Evolutionary conservation across 2,113 vertebrate species (phyloP).

Genomic region (Columba livia): DNA sequence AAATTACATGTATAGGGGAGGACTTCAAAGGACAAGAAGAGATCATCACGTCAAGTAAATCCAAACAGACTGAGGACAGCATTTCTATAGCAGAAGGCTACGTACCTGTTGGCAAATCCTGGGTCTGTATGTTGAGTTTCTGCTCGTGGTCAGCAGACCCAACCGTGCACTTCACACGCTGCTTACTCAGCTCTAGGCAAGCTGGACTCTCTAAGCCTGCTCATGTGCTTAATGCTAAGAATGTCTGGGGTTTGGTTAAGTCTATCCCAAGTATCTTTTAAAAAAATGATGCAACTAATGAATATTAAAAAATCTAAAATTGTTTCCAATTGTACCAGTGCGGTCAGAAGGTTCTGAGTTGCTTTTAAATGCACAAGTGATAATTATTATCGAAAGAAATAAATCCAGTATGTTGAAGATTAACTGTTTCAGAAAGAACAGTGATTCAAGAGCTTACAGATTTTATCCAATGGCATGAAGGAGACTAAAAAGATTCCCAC

Average conservation of each 20-base stretch:
- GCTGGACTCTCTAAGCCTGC: background rate
- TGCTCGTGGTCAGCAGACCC: background rate
- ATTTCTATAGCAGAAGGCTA: background rate
- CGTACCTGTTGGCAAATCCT: background rate
- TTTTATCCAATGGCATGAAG: background rate
- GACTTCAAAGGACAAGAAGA: background rate
- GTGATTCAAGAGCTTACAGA: background rate
- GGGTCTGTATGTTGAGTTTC: background rate
- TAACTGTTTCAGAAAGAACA: background rate
- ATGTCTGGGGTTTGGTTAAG: background rate
- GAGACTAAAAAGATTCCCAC: background rate
- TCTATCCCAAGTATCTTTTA: background rate
- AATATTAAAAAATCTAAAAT: background rate
- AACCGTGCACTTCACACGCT: background rate
- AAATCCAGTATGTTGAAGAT: accelerated
- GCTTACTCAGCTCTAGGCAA: background rate
- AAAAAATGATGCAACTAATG: background rate
- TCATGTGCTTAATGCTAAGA: background rate
- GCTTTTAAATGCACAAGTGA: background rate
- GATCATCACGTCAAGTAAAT: background rate
- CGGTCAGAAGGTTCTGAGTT: background rate
- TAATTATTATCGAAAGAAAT: background rate
- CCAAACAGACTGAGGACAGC: background rate
- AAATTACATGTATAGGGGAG: background rate
- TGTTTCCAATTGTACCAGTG: background rate